Base-by-base conservation (phyloP, 1,140 invertebrate genomes). In the Scylla paramamosain region DNA sequence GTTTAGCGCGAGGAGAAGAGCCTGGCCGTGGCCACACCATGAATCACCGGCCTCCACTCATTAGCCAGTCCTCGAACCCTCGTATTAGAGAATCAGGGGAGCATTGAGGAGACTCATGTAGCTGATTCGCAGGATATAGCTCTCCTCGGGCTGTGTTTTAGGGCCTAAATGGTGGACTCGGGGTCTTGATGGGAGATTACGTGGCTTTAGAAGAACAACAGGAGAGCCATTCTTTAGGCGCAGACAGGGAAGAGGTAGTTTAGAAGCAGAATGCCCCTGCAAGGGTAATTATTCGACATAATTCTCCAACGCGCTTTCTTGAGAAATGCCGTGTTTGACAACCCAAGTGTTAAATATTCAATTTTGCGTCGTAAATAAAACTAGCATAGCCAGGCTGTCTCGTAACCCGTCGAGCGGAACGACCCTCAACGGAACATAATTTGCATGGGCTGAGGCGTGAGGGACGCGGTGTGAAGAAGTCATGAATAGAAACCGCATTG, bases 291-390 rank as follows among this genome's bases (percentile, higher is more conserved):
- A 95, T 95, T 92, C 94, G 83, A 95, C 94, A 95, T 95, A 95
- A 95, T 95, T 95, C 91, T 95, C 94, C 82, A 87, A 92, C 94
- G 94, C 94, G 94, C 94, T 95, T 92, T 88, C 94, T 92, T 95
- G 94, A 95, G 94, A 95, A 92, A 95, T 95, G 94, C 94, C 94
- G 91, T 95, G 94, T 95, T 92, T 95, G 94, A 95, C 94, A 95
- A 95, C 94, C 94, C 82, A 31, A 67, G 94, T 95, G 94, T 95
- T 95, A 95, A 95, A 95, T 95, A 95, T 95, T 95, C 94, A 95
- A 95, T 95, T 92, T 95, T 77, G 77, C 52, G 48, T 95, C 94
- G 94, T 95, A 95, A 95, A 92, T 95, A 95, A 95, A 95, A 82
- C 83, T 77, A 77, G 94, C 94, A 89, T 52, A 39, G 91, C 94